phyloP scores from a whole-genome alignment of 2,113 vertebrate species.

The Apaloderma vittatum region DNA sequence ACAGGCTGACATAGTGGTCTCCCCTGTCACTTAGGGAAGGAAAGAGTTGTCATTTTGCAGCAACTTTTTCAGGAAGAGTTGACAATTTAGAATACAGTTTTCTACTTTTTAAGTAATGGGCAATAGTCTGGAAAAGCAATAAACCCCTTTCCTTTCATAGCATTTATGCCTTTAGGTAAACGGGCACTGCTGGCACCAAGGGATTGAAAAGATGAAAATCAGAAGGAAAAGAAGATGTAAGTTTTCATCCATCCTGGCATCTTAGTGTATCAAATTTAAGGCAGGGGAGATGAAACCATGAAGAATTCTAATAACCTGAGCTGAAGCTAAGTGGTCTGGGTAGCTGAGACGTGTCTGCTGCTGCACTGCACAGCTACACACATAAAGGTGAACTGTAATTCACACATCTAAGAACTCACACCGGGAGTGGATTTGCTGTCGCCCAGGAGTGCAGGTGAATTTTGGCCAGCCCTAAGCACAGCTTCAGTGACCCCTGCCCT shows the following conservation, averaged over 20 bases:
- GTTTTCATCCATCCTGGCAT: not conserved
- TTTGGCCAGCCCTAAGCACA: not conserved
- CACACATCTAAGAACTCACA: not conserved
- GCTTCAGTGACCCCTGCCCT: not conserved
- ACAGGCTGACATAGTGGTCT: not conserved
- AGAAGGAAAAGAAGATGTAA: not conserved
- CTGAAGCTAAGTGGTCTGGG: not conserved
- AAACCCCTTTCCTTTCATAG: not conserved
- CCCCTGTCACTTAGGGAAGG: not conserved
- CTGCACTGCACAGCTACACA: not conserved
- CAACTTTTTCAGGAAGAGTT: not conserved
- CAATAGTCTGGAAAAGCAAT: not conserved
- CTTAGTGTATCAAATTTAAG: not conserved
- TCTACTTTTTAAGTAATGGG: not conserved
- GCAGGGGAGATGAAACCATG: not conserved
- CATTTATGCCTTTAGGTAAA: not conserved
- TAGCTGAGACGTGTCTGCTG: not conserved
- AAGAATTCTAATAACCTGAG: not conserved
- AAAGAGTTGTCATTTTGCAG: not conserved
- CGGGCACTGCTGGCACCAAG: not conserved
- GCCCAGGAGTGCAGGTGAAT: not conserved
- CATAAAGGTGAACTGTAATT: not conserved
- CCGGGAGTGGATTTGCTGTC: not conserved
- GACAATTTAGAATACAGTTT: not conserved
- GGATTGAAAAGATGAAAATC: not conserved